A percentile compares a stretch with the other conserved stretches of the same genome.
Evolutionary conservation across 2,797 vertebrate species (phyloP).

Genomic region (Helicolenus hilgendorfi): DNA sequence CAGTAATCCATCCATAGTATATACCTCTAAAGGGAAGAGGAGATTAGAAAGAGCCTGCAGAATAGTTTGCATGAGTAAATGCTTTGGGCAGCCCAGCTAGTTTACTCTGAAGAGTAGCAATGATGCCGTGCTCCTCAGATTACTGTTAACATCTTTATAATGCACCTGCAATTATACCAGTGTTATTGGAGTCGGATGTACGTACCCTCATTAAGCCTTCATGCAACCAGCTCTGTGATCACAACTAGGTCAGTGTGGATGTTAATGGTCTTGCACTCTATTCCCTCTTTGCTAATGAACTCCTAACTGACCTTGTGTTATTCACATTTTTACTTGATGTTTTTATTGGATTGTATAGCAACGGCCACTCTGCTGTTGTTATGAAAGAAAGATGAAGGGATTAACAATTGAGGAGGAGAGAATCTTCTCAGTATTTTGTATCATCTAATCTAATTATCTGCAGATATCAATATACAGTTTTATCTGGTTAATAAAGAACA

Average conservation of each 20-base stretch:
- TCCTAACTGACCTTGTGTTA: not conserved
- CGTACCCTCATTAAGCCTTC: slow-evolving; percentile 10
- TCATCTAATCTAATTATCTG: not conserved
- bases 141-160: slow-evolving; percentile 50
- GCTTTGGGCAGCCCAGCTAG: not conserved
- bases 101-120: slow-evolving; percentile 11
- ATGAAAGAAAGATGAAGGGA: slow-evolving; percentile 2
- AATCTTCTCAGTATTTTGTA: not conserved
- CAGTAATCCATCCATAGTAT: not conserved
- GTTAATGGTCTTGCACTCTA: not conserved
- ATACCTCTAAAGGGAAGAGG: not conserved
- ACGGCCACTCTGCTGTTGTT: not conserved
- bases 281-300: not conserved
- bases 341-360: slow-evolving; percentile 29
- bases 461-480: not conserved
- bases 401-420: not conserved
- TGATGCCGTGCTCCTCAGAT: slow-evolving; percentile 42
- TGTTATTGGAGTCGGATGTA: slow-evolving; percentile 26
- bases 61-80: not conserved
- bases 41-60: slow-evolving; percentile 4
- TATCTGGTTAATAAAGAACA: not conserved
- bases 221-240: slow-evolving; percentile 28
- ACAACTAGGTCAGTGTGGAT: slow-evolving; percentile 26
- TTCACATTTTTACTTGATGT: slow-evolving; percentile 35
- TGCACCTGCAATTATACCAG: slow-evolving; percentile 39